A percentile compares a stretch with the other conserved stretches of the same genome.
Evolutionary conservation across 2,797 vertebrate species (phyloP).

Genomic region (Tapera naevia): DNA sequence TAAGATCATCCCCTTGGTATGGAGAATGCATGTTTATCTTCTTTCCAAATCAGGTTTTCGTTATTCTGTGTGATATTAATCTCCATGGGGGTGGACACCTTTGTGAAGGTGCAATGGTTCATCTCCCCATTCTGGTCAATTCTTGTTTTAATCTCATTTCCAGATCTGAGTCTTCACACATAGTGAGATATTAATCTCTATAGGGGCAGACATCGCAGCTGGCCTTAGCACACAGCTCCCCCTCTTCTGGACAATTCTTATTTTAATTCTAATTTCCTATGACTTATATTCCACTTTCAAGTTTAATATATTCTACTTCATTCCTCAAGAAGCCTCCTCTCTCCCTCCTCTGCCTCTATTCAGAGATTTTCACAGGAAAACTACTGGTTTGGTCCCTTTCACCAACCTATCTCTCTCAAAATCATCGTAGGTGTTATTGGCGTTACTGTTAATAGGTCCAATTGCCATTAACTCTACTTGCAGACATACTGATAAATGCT

Average conservation of each 20-base stretch:
- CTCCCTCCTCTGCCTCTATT: not conserved
- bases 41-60: conserved; percentile 40
- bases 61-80: conserved; percentile 30
- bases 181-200: conserved; percentile 48
- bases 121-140: conserved; percentile 29
- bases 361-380: not conserved
- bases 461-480: not conserved
- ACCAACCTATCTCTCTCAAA: not conserved
- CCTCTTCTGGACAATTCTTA: not conserved
- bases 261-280: conserved; percentile 13
- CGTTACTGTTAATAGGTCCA: not conserved
- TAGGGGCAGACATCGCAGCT: not conserved
- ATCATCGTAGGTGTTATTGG: not conserved
- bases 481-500: not conserved
- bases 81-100: conserved; percentile 17
- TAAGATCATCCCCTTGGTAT: not conserved
- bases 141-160: conserved; percentile 58
- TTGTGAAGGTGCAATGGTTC: conserved; percentile 4
- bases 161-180: conserved; percentile 22
- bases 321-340: not conserved
- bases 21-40: not conserved
- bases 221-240: not conserved
- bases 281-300: conserved; percentile 9
- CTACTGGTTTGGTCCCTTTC: not conserved
- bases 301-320: not conserved